These are phyloP conservation scores for Liasis olivaceus DNA, from an alignment of 2,797 vertebrate species.

Conservation along the genomic window DNA sequence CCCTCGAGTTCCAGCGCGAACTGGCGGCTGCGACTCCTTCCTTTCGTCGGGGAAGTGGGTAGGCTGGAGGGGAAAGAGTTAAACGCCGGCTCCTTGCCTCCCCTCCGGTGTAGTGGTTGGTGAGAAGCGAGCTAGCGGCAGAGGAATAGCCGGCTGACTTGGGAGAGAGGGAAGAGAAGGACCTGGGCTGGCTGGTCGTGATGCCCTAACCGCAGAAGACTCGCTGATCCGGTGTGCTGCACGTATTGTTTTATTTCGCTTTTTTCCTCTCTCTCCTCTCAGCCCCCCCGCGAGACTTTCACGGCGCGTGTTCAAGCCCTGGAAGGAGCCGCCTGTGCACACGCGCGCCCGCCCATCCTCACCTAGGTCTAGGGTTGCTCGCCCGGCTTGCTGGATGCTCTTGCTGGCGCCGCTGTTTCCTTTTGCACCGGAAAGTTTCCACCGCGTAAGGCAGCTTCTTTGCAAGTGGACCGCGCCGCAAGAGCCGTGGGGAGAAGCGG, in stretches of 20 bases:
- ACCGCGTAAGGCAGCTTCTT: background rate
- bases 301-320: background rate
- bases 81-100: background rate
- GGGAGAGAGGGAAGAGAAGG: background rate
- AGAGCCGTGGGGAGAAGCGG: background rate
- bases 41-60: background rate
- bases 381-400: background rate
- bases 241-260: background rate
- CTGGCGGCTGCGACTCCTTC: background rate
- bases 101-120: background rate
- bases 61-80: conserved; percentile 4
- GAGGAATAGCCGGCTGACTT: background rate
- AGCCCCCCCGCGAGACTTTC: background rate
- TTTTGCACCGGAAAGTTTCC: conserved; percentile 60
- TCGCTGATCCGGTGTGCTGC: background rate
- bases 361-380: conserved; percentile 1
- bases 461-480: background rate
- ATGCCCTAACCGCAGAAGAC: background rate
- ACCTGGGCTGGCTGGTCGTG: background rate
- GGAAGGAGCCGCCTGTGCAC: background rate
- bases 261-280: no score
- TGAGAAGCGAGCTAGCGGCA: background rate
- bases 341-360: background rate
- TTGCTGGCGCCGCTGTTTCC: background rate
- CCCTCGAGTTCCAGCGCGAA: background rate